Evolutionary conservation across 2,113 vertebrate genomes (phyloP).

Genomic region (Neolamprologus tretocephalus): DNA sequence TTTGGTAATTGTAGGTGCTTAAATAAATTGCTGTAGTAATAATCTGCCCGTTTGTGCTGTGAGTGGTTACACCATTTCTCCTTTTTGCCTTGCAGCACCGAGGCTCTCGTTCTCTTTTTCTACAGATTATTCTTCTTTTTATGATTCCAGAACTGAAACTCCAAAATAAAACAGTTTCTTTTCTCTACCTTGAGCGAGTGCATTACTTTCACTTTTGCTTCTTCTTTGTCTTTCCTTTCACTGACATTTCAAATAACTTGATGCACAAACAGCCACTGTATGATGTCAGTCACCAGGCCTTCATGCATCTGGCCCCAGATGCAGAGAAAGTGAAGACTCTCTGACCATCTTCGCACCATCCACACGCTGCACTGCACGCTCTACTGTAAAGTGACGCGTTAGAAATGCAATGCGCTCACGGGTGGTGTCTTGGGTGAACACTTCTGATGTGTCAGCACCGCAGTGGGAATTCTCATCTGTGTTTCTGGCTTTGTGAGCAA

Average conservation of each 20-base stretch:
- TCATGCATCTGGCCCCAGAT: not conserved
- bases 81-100: not conserved
- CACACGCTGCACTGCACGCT: not conserved
- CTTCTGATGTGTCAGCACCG: not conserved
- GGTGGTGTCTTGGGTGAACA: not conserved
- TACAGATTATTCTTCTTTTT: not conserved
- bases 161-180: not conserved
- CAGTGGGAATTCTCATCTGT: not conserved
- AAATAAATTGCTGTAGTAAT: not conserved
- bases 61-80: not conserved
- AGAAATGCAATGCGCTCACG: not conserved
- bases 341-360: not conserved
- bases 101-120: not conserved
- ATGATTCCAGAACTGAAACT: not conserved
- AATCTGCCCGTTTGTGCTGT: not conserved
- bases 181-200: not conserved
- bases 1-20: not conserved
- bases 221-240: not conserved
- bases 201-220: not conserved
- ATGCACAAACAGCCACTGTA: not conserved
- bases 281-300: not conserved
- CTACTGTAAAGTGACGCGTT: not conserved
- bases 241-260: not conserved
- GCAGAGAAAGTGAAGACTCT: not conserved
- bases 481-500: not conserved